Evolutionary conservation across 2,888 invertebrate genomes (phyloP), one percentile per base, ranked within the genome.

Genomic region (Cyaniris semiargus): DNA sequence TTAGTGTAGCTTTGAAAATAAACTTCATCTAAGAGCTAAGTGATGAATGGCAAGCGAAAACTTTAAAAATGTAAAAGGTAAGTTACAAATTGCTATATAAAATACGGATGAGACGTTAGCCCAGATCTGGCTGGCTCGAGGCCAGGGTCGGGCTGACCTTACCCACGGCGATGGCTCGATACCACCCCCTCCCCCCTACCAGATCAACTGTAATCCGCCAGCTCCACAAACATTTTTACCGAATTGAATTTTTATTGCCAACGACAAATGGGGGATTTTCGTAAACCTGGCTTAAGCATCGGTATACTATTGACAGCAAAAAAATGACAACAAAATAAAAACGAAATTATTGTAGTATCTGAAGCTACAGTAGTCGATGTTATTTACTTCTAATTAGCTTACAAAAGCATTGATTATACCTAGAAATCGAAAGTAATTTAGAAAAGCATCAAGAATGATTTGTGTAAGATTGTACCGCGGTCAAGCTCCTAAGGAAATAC

Each of bases 71-170:
- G 6, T 27, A 66, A 66, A 18, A 66, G 31, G 31, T 66, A 66
- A 66, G 66, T 31, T 66, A 66, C 27, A 31, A 27, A 66, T 31
- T 66, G 27, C 15, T 66, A 5, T 76, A 79, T 78, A 79, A 80
- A 78, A 77, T 78, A 76, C 72, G 70, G 79, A 80, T 79, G 76
- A 78, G 78, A 53, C 78, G 77, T 76, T 80, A 81, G 78, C 80
- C 82, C 78, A 82, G 78, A 75, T 81, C 79, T 53, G 23, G 70
- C 80, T 82, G 82, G 81, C 82, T 78, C 70, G 77, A 76, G 76
- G 80, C 82, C 82, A 81, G 82, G 78, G 79, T 80, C 78, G 77
- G 53, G 71, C 75, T 74, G 80, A 77, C 79, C 79, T 78, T 79
- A 78, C 78, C 78, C 75, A 44, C 77, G 56, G 75, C 77, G 72